A percentile compares a stretch with the other conserved stretches of the same genome.
Evolutionary conservation across 2,888 invertebrate genomes (phyloP).

Genomic region (Podotricha telesiphe): DNA sequence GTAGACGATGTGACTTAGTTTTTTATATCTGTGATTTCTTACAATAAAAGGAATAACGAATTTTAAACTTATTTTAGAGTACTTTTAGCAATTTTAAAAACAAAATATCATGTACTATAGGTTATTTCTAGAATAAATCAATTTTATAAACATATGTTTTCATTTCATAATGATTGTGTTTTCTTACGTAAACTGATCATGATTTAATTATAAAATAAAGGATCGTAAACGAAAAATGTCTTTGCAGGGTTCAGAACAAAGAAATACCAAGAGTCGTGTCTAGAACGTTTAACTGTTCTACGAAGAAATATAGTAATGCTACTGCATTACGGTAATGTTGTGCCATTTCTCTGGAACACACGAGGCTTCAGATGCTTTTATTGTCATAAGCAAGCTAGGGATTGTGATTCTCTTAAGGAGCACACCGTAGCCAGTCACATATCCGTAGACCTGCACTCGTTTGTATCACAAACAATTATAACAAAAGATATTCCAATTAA

Average conservation of each 20-base stretch:
- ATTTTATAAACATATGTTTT: background rate
- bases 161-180: slow-evolving; percentile 1
- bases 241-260: slow-evolving; percentile 62
- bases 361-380: slow-evolving; percentile 68
- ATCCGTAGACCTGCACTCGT: slow-evolving; percentile 52
- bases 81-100: background rate
- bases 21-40: background rate
- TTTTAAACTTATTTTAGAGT: background rate
- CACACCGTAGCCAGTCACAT: slow-evolving; percentile 57
- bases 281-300: slow-evolving; percentile 58
- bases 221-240: slow-evolving; percentile 51
- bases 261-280: slow-evolving; percentile 51
- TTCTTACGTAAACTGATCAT: background rate
- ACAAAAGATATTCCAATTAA: slow-evolving; percentile 70
- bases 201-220: background rate
- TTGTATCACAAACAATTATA: slow-evolving; percentile 59
- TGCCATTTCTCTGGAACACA: slow-evolving; percentile 69
- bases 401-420: slow-evolving; percentile 57
- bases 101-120: slow-evolving; percentile 9
- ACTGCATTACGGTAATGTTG: slow-evolving; percentile 61
- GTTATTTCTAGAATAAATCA: background rate
- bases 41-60: background rate
- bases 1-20: slow-evolving; percentile 33
- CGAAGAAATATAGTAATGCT: slow-evolving; percentile 60
- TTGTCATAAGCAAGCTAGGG: slow-evolving; percentile 61